Evolutionary conservation across 2,888 invertebrate genomes (phyloP), one percentile per base, ranked within the genome.

Genomic region (Monochamus alternatus): DNA sequence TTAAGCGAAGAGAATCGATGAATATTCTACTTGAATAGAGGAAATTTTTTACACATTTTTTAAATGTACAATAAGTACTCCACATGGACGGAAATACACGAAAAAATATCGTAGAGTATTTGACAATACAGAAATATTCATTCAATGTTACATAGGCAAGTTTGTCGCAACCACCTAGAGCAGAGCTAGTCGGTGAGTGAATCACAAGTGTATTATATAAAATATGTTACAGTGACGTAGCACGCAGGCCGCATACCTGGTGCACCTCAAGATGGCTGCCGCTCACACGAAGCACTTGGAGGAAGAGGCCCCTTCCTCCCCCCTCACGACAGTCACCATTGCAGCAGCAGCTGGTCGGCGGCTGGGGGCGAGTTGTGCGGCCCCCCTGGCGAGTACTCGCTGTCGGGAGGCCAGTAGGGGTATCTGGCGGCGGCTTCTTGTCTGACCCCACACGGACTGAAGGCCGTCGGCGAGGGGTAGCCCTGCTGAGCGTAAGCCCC

Each of bases 381-480:
- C 73, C 85, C 85, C 73, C 85, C 85, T 44, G 87, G 82, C 64
- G 87, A 83, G 82, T 88, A 87, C 83, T 89, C 88, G 82, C 87
- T 86, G 73, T 89, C 89, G 73, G 88, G 87, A 7, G 88, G 86
- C 89, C 89, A 89, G 77, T 89, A 89, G 5, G 87, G 86, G 77
- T 89, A 87, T 69, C 88, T 80, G 5, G 84, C 78, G 38, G 79
- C 87, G 80, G 85, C 89, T 87, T 90, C 90, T 14, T 91, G 90
- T 5, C 92, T 85, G 1, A 90, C 91, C 5, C 89, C 87, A 47
- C 92, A 91, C 9, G 92, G 87, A n/a, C 90, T 90, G 69, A 91
- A 90, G 0, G 91, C 90, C 8, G 91, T 90, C 83, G 72, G 90
- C 47, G 86, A 80, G 10, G 88, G 85, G 77, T 87, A 87, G 9